These are phyloP conservation scores for Rhipidura dahli DNA, from an alignment of 2,113 vertebrate species.

Conservation along the genomic window DNA sequence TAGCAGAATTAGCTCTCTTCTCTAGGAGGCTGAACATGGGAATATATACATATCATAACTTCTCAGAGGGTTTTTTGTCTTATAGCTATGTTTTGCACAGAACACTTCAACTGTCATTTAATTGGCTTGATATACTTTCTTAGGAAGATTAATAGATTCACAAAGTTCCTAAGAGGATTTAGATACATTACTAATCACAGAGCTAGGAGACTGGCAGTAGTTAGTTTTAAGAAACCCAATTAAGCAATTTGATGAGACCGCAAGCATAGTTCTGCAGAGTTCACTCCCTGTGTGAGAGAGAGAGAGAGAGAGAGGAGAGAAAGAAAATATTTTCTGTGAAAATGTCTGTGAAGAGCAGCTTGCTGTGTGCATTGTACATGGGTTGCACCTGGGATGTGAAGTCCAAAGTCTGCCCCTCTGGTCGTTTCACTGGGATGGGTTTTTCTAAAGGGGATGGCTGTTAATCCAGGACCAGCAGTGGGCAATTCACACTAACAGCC, in stretches of 20 bases:
- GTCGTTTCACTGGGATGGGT: not conserved
- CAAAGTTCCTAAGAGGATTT: conserved; percentile 27
- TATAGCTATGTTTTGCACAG: not conserved
- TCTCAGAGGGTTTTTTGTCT: not conserved
- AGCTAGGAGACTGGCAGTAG: not conserved
- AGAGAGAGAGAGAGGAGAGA: not conserved
- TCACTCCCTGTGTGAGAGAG: not conserved
- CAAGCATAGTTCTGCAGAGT: not conserved
- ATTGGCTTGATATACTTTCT: not conserved
- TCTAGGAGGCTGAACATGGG: not conserved
- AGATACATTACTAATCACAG: not conserved
- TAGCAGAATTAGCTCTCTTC: not conserved
- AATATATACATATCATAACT: not conserved
- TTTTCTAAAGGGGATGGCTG: not conserved
- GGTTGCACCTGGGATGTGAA: not conserved
- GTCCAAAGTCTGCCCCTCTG: not conserved
- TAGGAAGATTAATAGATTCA: conserved; percentile 23
- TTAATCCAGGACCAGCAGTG: not conserved
- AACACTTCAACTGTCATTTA: not conserved
- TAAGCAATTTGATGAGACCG: not conserved
- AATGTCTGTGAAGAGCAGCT: not conserved
- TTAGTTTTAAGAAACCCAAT: not conserved
- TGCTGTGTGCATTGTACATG: not conserved
- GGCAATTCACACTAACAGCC: not conserved
- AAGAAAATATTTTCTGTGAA: not conserved